Percentiles rank a stretch among this genome's conserved stretches.
phyloP scores from a whole-genome alignment of 1,140 invertebrate genomes.

The Drosophila sproati region DNA sequence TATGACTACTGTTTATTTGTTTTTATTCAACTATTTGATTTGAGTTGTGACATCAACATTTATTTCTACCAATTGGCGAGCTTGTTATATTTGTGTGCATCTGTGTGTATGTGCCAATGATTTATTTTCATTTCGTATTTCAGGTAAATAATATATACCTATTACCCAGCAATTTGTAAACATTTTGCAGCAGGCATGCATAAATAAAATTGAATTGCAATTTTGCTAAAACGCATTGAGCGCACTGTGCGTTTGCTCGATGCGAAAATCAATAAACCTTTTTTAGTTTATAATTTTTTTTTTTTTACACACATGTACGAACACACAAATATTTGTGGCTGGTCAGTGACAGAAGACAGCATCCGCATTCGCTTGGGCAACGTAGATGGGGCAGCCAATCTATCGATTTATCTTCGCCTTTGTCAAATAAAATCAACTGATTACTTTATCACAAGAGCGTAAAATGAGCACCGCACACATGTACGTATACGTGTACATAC shows the following conservation, averaged over 20 bases:
- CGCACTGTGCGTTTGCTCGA: conserved; percentile 46
- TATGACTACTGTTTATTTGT: conserved; percentile 23
- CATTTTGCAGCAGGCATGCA: conserved; percentile 60
- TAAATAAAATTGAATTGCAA: conserved; percentile 40
- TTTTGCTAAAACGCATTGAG: background rate
- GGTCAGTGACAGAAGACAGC: conserved; percentile 58
- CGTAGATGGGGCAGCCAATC: conserved; percentile 40
- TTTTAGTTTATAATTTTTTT: conserved; percentile 37
- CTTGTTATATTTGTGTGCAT: conserved; percentile 2
- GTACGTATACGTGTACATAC: conserved; percentile 20
- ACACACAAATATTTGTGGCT: conserved; percentile 25
- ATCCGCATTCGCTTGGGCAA: conserved; percentile 5
- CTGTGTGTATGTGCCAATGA: conserved; percentile 34
- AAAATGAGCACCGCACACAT: conserved; percentile 65
- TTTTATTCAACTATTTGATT: conserved; percentile 43
- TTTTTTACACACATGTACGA: background rate
- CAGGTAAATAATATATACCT: conserved; percentile 65
- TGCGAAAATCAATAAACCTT: conserved; percentile 66
- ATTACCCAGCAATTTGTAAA: conserved; percentile 49
- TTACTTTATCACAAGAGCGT: conserved; percentile 81
- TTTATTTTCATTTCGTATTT: conserved; percentile 48
- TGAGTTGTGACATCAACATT: conserved; percentile 55
- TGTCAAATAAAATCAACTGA: conserved; percentile 75
- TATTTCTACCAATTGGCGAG: conserved; percentile 46
- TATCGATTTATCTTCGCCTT: conserved; percentile 63